A percentile compares a stretch with the other conserved stretches of the same genome.
phyloP scores from a whole-genome alignment of 2,888 invertebrate species.

The Epinotia ramella region DNA sequence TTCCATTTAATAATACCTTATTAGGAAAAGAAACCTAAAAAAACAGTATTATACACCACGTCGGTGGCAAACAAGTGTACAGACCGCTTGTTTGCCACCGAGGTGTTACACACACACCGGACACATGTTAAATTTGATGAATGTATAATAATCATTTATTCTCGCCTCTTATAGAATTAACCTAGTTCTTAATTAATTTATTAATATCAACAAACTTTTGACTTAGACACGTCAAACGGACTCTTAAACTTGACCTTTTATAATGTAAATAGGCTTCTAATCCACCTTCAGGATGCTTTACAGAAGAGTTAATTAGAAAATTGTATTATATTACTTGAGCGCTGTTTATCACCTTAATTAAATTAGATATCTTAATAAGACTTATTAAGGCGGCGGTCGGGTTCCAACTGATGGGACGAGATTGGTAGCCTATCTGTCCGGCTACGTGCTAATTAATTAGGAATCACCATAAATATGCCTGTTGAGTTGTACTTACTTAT shows the following conservation, averaged over 20 bases:
- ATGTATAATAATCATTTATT: no score
- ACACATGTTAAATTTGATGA: no score
- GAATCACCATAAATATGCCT: background rate
- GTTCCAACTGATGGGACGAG: slow-evolving; percentile 52
- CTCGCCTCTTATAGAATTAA: background rate
- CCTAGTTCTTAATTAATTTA: background rate
- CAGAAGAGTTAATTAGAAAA: slow-evolving; percentile 67
- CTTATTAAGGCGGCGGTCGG: slow-evolving; percentile 58
- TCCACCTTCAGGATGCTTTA: slow-evolving; percentile 54
- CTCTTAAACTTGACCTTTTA: slow-evolving; percentile 20
- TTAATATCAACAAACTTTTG: slow-evolving; percentile 1
- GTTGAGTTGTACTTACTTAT: background rate
- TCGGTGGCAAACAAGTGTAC: no score
- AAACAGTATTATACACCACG: background rate
- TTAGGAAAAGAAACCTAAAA: no score
- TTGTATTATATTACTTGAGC: slow-evolving; percentile 67
- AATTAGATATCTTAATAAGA: slow-evolving; percentile 72
- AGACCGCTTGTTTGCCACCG: no score
- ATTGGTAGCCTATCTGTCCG: slow-evolving; percentile 59
- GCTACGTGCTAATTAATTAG: slow-evolving; percentile 33
- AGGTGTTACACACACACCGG: no score
- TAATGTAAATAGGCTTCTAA: slow-evolving; percentile 47
- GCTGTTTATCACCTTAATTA: slow-evolving; percentile 76
- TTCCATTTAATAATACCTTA: no score
- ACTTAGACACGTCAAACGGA: slow-evolving; percentile 3